Percentiles rank a stretch among this genome's conserved stretches.
These are phyloP conservation scores for Chrysoperla carnea DNA, from an alignment of 1,140 invertebrate genomes.

Conservation along the genomic window DNA sequence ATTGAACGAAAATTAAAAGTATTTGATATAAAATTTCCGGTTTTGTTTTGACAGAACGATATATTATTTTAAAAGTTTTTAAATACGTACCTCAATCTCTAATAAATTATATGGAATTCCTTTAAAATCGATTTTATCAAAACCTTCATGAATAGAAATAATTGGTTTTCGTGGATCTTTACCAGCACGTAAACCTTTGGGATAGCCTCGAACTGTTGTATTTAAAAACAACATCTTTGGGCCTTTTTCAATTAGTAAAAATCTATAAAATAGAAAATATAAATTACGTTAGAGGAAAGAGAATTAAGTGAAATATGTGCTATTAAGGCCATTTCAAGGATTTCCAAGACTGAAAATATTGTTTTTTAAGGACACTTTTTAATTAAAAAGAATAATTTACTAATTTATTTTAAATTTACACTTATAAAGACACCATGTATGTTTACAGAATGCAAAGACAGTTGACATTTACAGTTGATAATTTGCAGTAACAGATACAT, in stretches of 20 bases:
- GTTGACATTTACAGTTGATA: too few species aligned
- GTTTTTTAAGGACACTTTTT: too few species aligned
- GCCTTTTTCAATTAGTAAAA: slow-evolving; percentile 44
- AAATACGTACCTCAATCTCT: slow-evolving; percentile 30
- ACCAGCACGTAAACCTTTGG: slow-evolving; percentile 65
- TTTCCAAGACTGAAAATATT: neutral
- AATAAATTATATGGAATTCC: slow-evolving; percentile 42
- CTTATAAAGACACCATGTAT: too few species aligned
- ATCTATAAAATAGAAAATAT: slow-evolving; percentile 28
- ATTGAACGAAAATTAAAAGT: too few species aligned
- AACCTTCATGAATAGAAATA: slow-evolving; percentile 53
- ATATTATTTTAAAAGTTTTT: too few species aligned
- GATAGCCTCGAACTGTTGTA: slow-evolving; percentile 63
- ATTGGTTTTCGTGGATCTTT: slow-evolving; percentile 55
- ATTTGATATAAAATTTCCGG: too few species aligned
- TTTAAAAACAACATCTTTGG: slow-evolving; percentile 71
- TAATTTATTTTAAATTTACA: too few species aligned
- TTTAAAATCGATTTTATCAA: slow-evolving; percentile 39
- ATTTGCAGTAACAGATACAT: too few species aligned
- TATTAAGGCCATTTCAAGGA: slow-evolving; percentile 1
- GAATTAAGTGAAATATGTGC: neutral
- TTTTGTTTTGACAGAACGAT: too few species aligned
- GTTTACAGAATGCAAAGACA: too few species aligned
- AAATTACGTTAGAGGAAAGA: slow-evolving; percentile 6
- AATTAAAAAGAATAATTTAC: too few species aligned